A percentile compares a stretch with the other conserved stretches of the same genome.
phyloP scores from a whole-genome alignment of 2,797 vertebrate genomes.

The Gephyroberyx darwinii region DNA sequence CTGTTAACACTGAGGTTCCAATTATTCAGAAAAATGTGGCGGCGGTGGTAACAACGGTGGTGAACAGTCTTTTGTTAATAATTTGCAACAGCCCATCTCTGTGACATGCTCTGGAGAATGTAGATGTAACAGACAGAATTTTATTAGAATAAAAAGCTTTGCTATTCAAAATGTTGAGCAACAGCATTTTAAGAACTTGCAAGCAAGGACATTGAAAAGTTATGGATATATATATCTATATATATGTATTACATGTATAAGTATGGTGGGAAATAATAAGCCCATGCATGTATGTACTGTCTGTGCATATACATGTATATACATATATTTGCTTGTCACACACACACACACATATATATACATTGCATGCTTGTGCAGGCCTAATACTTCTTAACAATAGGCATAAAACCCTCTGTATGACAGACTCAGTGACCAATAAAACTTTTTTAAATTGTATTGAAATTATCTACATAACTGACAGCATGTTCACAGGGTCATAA shows the following conservation, averaged over 20 bases:
- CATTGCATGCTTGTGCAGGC: no score
- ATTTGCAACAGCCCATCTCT: constrained; percentile 37
- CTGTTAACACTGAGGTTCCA: constrained; percentile 68
- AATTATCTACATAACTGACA: no score
- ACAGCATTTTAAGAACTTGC: neutral
- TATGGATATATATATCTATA: neutral
- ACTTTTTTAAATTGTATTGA: no score
- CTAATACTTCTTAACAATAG: no score
- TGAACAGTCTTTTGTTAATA: constrained; percentile 47
- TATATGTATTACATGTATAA: neutral
- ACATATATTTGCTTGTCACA: no score
- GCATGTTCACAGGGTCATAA: no score
- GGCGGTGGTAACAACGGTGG: constrained; percentile 31
- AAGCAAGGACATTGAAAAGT: neutral
- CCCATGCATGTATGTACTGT: no score
- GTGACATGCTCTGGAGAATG: constrained; percentile 23
- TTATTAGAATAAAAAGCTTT: constrained; percentile 13
- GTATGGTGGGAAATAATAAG: neutral
- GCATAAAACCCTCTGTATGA: no score
- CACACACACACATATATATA: no score
- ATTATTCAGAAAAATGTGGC: constrained; percentile 65
- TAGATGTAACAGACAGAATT: constrained; percentile 11
- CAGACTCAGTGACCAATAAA: no score
- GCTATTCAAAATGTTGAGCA: neutral
- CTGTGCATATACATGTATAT: no score